Evolutionary conservation across 2,113 vertebrate genomes (phyloP).

Genomic region (Larimichthys polyactis): DNA sequence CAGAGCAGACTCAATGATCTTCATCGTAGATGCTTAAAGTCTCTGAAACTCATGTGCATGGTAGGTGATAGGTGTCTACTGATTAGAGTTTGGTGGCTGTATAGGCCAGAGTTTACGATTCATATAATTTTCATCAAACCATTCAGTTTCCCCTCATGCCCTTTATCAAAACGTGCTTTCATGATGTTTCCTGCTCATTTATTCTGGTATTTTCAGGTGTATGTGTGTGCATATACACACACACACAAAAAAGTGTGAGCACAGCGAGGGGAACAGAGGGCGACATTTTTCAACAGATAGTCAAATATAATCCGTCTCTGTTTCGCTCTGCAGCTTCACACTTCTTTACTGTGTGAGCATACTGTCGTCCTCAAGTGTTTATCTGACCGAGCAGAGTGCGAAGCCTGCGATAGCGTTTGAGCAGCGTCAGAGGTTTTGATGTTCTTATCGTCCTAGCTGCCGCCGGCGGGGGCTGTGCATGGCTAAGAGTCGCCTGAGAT

Average conservation of each 20-base stretch:
- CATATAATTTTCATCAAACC: not conserved
- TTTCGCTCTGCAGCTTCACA: not conserved
- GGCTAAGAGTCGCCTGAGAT: constrained; percentile 42
- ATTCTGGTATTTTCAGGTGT: not conserved
- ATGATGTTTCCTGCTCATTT: not conserved
- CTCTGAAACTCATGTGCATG: no score
- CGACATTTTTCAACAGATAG: not conserved
- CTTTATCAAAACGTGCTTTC: not conserved
- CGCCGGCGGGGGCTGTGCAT: constrained; percentile 19
- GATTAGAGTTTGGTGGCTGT: not conserved
- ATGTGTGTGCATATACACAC: not conserved
- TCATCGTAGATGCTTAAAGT: no score
- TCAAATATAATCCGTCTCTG: constrained; percentile 18
- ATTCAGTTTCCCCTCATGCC: not conserved
- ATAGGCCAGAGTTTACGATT: not conserved
- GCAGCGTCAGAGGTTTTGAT: constrained; percentile 52
- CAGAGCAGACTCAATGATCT: no score
- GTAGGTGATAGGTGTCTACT: no score
- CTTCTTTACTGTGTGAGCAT: constrained; percentile 15
- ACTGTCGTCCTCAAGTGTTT: constrained; percentile 35
- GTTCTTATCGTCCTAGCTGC: constrained; percentile 60
- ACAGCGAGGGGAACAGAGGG: not conserved
- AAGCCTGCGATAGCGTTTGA: constrained; percentile 41
- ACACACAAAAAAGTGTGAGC: not conserved
- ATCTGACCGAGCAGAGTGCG: constrained; percentile 50